phyloP scores from a whole-genome alignment of 2,888 invertebrate genomes.

The Xanthorhoe designata region DNA sequence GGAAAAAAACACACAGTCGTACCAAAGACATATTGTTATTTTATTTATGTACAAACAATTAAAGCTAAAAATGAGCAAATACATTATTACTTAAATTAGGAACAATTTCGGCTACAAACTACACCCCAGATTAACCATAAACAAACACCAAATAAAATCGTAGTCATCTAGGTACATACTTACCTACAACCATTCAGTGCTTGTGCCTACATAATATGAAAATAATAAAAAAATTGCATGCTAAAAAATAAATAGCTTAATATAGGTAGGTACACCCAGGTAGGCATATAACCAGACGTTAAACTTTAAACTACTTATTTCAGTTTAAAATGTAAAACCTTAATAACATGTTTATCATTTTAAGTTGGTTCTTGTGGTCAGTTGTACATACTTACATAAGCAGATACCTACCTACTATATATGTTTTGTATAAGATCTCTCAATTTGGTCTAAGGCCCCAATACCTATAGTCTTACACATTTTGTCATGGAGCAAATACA shows the following conservation, averaged over 20 bases:
- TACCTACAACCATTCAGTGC: conserved; percentile 15
- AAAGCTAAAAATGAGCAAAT: conserved; percentile 67
- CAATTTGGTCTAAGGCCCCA: conserved; percentile 5
- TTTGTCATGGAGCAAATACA: conserved; percentile 9
- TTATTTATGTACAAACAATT: conserved; percentile 43
- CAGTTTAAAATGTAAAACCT: too few species aligned
- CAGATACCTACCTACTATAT: too few species aligned
- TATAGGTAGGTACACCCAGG: too few species aligned
- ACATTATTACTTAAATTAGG: conserved; percentile 63
- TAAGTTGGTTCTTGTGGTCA: too few species aligned
- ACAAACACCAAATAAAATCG: conserved; percentile 32
- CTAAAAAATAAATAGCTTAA: background rate
- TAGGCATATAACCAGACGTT: background rate
- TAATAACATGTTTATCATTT: too few species aligned
- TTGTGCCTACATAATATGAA: conserved; percentile 3
- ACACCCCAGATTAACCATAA: conserved; percentile 46
- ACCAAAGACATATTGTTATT: conserved; percentile 13
- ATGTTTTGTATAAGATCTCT: too few species aligned
- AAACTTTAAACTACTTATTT: background rate
- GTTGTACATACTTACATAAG: too few species aligned
- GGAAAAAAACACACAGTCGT: conserved; percentile 8
- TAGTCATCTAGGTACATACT: too few species aligned
- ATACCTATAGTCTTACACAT: background rate
- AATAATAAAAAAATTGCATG: background rate
- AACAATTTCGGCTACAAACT: conserved; percentile 68